These are phyloP conservation scores for Agrilus mali DNA, from an alignment of 2,888 invertebrate species.

Conservation along the genomic window DNA sequence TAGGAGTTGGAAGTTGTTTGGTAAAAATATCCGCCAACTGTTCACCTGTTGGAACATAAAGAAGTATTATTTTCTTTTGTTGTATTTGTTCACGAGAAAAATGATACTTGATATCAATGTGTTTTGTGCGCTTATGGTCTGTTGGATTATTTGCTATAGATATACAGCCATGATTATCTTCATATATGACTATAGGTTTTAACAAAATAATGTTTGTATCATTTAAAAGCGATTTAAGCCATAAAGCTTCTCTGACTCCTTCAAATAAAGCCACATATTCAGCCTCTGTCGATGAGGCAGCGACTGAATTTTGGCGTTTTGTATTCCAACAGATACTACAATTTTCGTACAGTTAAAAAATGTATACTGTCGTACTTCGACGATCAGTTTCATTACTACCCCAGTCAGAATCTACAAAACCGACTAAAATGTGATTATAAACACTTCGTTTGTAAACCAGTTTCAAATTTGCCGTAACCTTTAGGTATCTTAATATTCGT, in stretches of 20 bases:
- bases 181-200: constrained; percentile 15
- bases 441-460: constrained; percentile 13
- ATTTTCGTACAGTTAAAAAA: constrained; percentile 7
- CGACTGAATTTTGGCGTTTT: no score
- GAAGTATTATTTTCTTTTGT: constrained; percentile 35
- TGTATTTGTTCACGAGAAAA: constrained; percentile 15
- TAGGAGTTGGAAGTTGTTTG: constrained; percentile 10
- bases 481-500: constrained; percentile 18
- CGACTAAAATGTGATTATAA: constrained; percentile 13
- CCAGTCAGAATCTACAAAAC: constrained; percentile 20
- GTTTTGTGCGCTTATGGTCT: constrained; percentile 19
- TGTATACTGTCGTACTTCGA: constrained; percentile 14
- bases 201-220: no score
- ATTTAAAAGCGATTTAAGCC: no score
- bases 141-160: constrained; percentile 20
- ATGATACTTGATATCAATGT: constrained; percentile 22
- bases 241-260: no score
- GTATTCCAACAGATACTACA: no score
- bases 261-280: no score
- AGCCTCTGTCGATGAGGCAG: no score
- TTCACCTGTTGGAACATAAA: constrained; percentile 40
- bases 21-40: constrained; percentile 39
- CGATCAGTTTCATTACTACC: constrained; percentile 11
- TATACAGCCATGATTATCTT: constrained; percentile 25
- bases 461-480: constrained; percentile 18